Conservation (phyloP, 2,113 vertebrate species). For the Rhombomys opimus region DNA sequence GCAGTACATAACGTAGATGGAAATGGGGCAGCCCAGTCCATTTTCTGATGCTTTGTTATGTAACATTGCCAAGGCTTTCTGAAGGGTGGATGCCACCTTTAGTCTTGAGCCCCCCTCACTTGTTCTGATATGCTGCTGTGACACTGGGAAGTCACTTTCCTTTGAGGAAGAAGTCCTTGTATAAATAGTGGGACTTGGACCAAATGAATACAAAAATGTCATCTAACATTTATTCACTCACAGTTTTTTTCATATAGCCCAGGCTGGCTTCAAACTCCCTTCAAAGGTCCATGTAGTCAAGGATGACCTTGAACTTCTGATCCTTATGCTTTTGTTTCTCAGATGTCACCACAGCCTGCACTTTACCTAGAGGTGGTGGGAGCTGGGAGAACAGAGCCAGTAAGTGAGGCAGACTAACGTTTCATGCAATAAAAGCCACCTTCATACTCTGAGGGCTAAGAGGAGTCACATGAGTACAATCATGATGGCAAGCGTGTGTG, state of each 20-base stretch:
- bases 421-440: background rate
- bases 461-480: background rate
- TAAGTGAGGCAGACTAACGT: background rate
- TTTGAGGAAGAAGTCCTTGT: background rate
- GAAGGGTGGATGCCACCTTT: background rate
- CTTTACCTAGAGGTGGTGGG: background rate
- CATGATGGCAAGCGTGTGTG: background rate
- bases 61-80: background rate
- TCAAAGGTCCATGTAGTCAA: background rate
- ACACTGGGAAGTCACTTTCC: background rate
- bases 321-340: too few species aligned
- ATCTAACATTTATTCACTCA: background rate
- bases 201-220: background rate
- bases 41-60: background rate
- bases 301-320: background rate
- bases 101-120: background rate
- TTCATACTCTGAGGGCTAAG: background rate
- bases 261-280: background rate
- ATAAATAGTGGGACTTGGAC: background rate
- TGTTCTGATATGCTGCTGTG: background rate
- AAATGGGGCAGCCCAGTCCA: background rate
- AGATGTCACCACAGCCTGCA: background rate
- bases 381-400: background rate
- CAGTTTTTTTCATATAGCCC: background rate
- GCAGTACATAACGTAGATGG: too few species aligned